Base-by-base conservation (phyloP, 2,888 invertebrate species). In the Chaetogeoica ovagalla region DNA sequence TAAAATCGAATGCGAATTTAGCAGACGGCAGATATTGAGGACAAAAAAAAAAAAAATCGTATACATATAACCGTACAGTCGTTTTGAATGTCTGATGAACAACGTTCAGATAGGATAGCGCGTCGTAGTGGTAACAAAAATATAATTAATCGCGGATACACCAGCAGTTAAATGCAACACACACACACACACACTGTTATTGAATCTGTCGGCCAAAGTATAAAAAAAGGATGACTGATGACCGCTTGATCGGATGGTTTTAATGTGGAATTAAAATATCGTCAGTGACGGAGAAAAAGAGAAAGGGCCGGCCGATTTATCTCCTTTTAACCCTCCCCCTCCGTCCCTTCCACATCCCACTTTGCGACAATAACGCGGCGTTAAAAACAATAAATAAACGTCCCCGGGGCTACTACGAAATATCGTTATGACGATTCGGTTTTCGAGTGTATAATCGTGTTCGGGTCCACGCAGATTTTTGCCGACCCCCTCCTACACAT, bases 391-490 rank as follows among this genome's bases (percentile, higher is more conserved):
- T 68, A 68, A 76, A 68, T 76, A 76, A 68, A 68, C n/a, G 43
- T 65, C 74, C 30, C 15, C n/a, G n/a, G n/a, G n/a, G 39, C 15
- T n/a, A n/a, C 60, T 48, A 60, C 68, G 68, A 68, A 76, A 76
- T 76, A 76, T 68, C 30, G 48, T 59, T 59, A 68, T 68, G 68
- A 68, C 68, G 68, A 68, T 76, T 68, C 59, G 30, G 30, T 59
- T 68, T 68, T 68, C 68, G 76, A 76, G 68, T 76, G 68, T 60
- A 76, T 76, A 76, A 68, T 76, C 75, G 37, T 76, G 75, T 76
- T 76, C 19, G 48, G 57, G 68, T 68, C 21, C 23, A 30, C 30
- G 19, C 68, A 60, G 30, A 21, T 65, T 65, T 73, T 55, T 39
- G 65, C 65, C n/a, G 30, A 52, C 48, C 52, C n/a, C n/a, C 17